Evolutionary conservation across 2,113 vertebrate genomes (phyloP).

Genomic region (Eurystomus gularis): DNA sequence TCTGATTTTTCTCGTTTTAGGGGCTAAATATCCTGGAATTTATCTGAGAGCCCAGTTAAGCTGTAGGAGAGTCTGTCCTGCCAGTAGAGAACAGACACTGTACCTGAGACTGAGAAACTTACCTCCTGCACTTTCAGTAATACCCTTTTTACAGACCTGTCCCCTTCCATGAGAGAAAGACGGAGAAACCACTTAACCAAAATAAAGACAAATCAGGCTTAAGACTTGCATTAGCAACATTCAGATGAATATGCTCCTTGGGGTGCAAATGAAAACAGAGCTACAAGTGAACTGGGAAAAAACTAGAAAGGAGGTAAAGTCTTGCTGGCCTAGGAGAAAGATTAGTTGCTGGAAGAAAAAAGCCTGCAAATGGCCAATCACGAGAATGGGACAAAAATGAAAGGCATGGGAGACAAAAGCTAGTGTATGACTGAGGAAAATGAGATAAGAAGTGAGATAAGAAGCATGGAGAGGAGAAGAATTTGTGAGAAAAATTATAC

Average conservation of each 20-base stretch:
- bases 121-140: background rate
- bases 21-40: background rate
- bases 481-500: background rate
- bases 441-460: background rate
- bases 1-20: background rate
- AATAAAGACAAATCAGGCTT: background rate
- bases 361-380: background rate
- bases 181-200: background rate
- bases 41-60: background rate
- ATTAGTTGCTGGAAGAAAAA: background rate
- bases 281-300: background rate
- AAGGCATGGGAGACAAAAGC: background rate
- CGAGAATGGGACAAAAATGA: background rate
- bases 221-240: background rate
- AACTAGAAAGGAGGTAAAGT: background rate
- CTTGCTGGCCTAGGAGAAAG: background rate
- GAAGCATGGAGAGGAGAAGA: background rate
- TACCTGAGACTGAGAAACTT: background rate
- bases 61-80: background rate
- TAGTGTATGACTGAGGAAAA: background rate
- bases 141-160: background rate
- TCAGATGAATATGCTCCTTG: background rate
- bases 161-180: background rate
- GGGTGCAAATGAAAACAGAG: background rate
- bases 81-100: background rate